phyloP scores from a whole-genome alignment of 2,113 vertebrate genomes.

The Syrmaticus mikado region DNA sequence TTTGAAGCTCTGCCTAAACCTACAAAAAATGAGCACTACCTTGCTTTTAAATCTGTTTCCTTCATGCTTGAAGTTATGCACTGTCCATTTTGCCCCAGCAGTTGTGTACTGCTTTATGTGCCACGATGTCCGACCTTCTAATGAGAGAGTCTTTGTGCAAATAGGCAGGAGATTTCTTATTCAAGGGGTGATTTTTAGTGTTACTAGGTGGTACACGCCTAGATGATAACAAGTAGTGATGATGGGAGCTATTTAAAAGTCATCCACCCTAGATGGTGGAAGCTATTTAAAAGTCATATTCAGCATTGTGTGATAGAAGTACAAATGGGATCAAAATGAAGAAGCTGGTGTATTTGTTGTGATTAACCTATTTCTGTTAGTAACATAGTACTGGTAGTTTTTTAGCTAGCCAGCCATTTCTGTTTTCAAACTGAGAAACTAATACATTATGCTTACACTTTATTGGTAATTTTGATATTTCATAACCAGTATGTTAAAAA shows the following conservation, averaged over 20 bases:
- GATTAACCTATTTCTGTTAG: background rate
- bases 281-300: background rate
- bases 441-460: background rate
- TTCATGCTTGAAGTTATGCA: background rate
- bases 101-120: background rate
- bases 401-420: background rate
- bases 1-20: background rate
- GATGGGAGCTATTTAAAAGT: background rate
- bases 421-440: background rate
- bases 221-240: background rate
- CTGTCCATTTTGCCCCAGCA: accelerated
- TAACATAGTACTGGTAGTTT: background rate
- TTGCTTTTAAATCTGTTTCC: background rate
- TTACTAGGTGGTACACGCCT: background rate
- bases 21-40: background rate
- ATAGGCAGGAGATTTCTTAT: background rate
- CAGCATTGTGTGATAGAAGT: background rate
- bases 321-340: background rate
- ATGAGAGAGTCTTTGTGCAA: accelerated
- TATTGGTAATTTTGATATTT: background rate
- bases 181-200: background rate
- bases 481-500: background rate
- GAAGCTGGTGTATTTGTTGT: background rate
- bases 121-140: background rate
- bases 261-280: no score